Base-by-base conservation (phyloP, 2,113 vertebrate genomes). In the Istiophorus platypterus region DNA sequence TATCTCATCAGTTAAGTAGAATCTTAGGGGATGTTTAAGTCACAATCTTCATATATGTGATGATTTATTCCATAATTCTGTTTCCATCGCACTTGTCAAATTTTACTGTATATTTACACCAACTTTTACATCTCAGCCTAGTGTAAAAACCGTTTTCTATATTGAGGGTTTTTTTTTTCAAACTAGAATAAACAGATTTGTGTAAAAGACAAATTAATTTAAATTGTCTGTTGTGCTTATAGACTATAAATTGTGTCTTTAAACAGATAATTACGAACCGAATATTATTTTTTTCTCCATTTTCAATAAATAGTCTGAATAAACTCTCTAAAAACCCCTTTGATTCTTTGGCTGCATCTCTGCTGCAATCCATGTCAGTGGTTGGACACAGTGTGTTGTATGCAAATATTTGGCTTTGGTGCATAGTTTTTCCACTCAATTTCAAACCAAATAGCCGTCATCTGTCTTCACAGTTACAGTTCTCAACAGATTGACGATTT, bases 401-500 rank as follows among this genome's bases (percentile, higher is more conserved):
- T 47, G 39, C 59, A 20, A 37, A 56, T 52, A 34, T 58, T 58
- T 66, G 82, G 26, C 49, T 45, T 24, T 14, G 13, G 39, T 18
- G 47, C 8, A 5, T 26, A 61, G 24, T 18, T 49, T 62, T 57
- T 83, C 51, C 61, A 22, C 17, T n/a, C 52, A 61, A n/a, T 61
- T 68, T 22, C 51, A 27, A 63, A 49, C 59, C 10, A 66, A 58
- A 59, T 64, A 41, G 15, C 67, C 12, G 67, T 61, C 52, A 54
- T 63, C 56, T 78, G 64, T 74, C 37, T 57, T 79, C 68, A 17
- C 22, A 29, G 54, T 62, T 39, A 58, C 49, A 24, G 59, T 75
- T 80, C 72, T 80, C 24, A 51, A 67, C 65, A 26, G 51, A 15
- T 51, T 27, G 29, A 54, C 26, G 49, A n/a, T 66, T 65, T 70